Percentiles rank a stretch among this genome's conserved stretches.
Conservation (phyloP, 1,140 invertebrate genomes). For the Macrobrachium nipponense region DNA sequence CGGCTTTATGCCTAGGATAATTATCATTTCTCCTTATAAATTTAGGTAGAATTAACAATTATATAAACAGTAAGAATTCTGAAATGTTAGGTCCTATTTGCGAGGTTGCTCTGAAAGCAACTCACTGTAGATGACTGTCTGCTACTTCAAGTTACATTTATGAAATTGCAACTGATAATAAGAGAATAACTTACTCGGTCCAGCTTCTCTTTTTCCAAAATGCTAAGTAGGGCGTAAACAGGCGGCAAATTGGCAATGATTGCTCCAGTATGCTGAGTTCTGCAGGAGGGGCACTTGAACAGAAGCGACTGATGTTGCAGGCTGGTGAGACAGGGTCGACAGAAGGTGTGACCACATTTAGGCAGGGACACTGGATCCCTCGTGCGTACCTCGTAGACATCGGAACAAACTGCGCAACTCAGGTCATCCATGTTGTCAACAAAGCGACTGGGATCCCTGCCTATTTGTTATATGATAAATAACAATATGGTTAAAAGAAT, state of each 20-base stretch:
- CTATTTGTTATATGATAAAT: no score
- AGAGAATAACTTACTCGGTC: background rate
- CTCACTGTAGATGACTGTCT: no score
- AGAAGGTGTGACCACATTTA: slow-evolving; percentile 47
- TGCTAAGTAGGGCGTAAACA: slow-evolving; percentile 28
- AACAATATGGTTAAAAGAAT: no score
- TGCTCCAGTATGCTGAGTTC: slow-evolving; percentile 21
- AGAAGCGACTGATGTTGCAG: background rate
- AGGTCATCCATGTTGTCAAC: slow-evolving; percentile 22
- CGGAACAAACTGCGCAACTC: slow-evolving; percentile 28
- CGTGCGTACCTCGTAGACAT: background rate
- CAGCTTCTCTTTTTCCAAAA: background rate
- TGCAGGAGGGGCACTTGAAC: slow-evolving; percentile 39
- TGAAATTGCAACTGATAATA: background rate
- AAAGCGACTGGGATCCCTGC: no score
- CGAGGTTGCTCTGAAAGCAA: no score
- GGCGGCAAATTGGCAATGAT: slow-evolving; percentile 10
- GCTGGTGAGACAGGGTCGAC: slow-evolving; percentile 31
- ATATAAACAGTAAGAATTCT: no score
- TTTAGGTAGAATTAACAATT: no score
- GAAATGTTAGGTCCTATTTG: no score
- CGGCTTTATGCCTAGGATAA: background rate
- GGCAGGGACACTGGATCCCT: slow-evolving; percentile 28
- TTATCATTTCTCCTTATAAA: no score
- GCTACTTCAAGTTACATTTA: no score